Evolutionary conservation across 2,113 vertebrate species (phyloP).

Genomic region (Myotis yumanensis): DNA sequence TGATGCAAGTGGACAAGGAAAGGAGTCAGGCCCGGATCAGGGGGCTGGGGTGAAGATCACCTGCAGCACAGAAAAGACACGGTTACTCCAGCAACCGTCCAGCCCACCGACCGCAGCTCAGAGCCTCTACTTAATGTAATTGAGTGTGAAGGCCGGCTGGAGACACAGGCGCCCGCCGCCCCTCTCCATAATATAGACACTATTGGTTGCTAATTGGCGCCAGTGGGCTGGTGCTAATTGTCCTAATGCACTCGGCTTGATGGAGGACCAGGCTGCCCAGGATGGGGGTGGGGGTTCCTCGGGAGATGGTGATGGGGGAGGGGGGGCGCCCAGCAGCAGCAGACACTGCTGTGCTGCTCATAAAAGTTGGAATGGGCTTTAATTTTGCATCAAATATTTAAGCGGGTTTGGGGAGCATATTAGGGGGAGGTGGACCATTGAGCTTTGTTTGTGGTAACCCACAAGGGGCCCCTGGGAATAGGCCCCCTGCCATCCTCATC

Average conservation of each 20-base stretch:
- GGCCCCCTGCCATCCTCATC: conserved; percentile 56
- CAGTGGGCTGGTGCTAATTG: conserved; percentile 98
- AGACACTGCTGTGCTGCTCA: conserved; percentile 74
- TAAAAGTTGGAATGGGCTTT: conserved; percentile 84
- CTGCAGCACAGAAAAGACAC: conserved; percentile 82
- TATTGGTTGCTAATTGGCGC: conserved; percentile 99
- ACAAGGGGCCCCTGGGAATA: conserved; percentile 76
- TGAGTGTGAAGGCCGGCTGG: conserved; percentile 99
- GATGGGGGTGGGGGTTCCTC: conserved; percentile 72
- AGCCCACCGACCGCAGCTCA: conserved; percentile 79
- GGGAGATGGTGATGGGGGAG: conserved; percentile 78
- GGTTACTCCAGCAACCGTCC: conserved; percentile 85
- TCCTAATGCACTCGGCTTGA: conserved; percentile 86
- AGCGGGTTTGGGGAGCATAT: conserved; percentile 67
- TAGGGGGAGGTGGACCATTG: conserved; percentile 70
- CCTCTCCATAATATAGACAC: conserved; percentile 85
- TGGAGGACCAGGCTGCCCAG: conserved; percentile 79
- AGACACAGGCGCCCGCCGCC: conserved; percentile 83
- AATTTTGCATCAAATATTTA: conserved; percentile 89
- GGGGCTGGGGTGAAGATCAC: conserved; percentile 80
- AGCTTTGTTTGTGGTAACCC: conserved; percentile 84
- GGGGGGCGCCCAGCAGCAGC: conserved; percentile 73
- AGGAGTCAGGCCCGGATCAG: conserved; percentile 71
- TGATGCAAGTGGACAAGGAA: conserved; percentile 81
- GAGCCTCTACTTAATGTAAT: conserved; percentile 96